Evolutionary conservation across 1,140 invertebrate genomes (phyloP).

Genomic region (Apolygus lucorum): DNA sequence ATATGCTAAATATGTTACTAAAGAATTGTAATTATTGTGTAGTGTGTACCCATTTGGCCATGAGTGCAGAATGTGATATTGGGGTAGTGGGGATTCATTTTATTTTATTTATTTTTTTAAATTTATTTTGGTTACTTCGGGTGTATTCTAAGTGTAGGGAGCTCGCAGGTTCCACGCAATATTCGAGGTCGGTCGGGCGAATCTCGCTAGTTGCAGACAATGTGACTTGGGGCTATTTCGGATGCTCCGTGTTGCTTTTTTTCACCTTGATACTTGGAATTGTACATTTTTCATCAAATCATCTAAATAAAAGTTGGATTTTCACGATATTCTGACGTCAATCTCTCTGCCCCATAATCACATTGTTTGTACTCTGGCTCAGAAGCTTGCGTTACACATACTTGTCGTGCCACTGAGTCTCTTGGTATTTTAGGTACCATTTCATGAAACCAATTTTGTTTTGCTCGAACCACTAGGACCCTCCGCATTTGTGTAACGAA

Average conservation of each 20-base stretch:
- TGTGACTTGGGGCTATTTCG: slow-evolving; percentile 31
- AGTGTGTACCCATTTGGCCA: slow-evolving; percentile 30
- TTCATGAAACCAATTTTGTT: not conserved
- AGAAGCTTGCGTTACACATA: slow-evolving; percentile 16
- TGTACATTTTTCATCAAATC: not conserved
- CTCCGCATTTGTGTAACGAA: not conserved
- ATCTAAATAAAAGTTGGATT: not conserved
- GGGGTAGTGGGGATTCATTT: slow-evolving; percentile 30
- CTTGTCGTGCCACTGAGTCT: too few species aligned
- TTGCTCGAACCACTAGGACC: not conserved
- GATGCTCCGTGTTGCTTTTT: slow-evolving; percentile 21
- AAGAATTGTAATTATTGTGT: slow-evolving; percentile 26
- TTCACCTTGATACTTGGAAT: not conserved
- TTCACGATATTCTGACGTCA: not conserved
- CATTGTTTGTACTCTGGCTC: slow-evolving; percentile 39
- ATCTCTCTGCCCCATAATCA: slow-evolving; percentile 35
- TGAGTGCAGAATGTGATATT: slow-evolving; percentile 39
- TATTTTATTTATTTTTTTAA: slow-evolving; percentile 21
- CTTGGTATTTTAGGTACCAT: not conserved
- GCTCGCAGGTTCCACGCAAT: too few species aligned
- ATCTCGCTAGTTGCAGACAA: slow-evolving; percentile 32
- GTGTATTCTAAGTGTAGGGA: not conserved
- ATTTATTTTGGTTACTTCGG: slow-evolving; percentile 8
- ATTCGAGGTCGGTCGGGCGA: not conserved
- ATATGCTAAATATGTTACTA: slow-evolving; percentile 17